Conservation (phyloP, 2,113 vertebrate species). For the Eudyptes chrysolophus region DNA sequence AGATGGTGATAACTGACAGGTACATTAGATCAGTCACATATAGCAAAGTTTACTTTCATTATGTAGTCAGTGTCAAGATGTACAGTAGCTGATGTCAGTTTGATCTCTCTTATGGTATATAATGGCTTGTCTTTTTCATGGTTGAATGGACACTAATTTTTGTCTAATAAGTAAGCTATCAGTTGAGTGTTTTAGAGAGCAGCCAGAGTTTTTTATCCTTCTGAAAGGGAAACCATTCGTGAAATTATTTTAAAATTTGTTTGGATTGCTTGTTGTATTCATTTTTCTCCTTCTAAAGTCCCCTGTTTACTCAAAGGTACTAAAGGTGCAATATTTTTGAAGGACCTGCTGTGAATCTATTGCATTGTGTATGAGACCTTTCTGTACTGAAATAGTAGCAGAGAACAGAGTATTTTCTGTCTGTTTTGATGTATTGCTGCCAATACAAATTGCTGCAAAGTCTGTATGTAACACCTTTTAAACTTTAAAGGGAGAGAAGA, state of each 20-base stretch:
- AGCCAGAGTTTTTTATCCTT: slow-evolving; percentile 47
- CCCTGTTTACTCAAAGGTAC: slow-evolving; percentile 28
- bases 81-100: slow-evolving; percentile 66
- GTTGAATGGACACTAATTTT: slow-evolving; percentile 73
- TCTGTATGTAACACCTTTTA: background rate
- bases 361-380: slow-evolving; percentile 35
- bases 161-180: slow-evolving; percentile 72
- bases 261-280: slow-evolving; percentile 62
- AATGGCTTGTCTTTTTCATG: slow-evolving; percentile 70
- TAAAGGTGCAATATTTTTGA: slow-evolving; percentile 23
- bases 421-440: background rate
- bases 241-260: slow-evolving; percentile 72
- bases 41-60: slow-evolving; percentile 73
- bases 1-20: slow-evolving; percentile 61
- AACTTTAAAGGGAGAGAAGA: background rate
- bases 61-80: slow-evolving; percentile 69
- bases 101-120: slow-evolving; percentile 63
- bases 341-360: slow-evolving; percentile 45
- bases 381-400: slow-evolving; percentile 23
- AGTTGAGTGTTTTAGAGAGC: slow-evolving; percentile 63
- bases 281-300: slow-evolving; percentile 27
- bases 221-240: slow-evolving; percentile 68
- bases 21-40: slow-evolving; percentile 57
- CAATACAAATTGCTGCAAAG: background rate
- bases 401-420: background rate